phyloP scores from a whole-genome alignment of 2,888 invertebrate species.

The Pyrocoelia pectoralis region DNA sequence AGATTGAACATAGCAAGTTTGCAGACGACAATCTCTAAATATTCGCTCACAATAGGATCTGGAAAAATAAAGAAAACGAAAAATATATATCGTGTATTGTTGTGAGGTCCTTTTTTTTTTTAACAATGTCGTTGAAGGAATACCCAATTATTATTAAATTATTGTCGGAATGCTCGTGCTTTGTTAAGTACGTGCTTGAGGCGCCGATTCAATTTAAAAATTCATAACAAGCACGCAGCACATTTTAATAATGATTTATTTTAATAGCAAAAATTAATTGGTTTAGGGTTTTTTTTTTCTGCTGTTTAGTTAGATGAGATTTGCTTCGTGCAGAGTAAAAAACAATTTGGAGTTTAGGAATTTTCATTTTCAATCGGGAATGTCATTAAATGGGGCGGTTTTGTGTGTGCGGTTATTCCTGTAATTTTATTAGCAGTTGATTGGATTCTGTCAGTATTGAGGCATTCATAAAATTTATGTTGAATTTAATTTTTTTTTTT shows the following conservation, averaged over 20 bases:
- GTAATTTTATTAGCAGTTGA: constrained; percentile 2
- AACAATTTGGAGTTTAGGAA: constrained; percentile 8
- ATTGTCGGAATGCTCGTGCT: constrained; percentile 3
- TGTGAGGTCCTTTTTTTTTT: background rate
- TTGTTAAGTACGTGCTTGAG: constrained; percentile 4
- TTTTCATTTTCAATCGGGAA: constrained; percentile 8
- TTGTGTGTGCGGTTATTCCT: background rate
- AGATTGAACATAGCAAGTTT: constrained; percentile 93
- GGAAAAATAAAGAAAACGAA: constrained; percentile 31
- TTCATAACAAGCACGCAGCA: background rate
- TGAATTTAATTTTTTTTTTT: background rate
- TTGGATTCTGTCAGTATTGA: background rate
- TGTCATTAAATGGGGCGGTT: background rate
- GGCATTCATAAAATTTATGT: background rate
- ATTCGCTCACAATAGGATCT: constrained; percentile 89
- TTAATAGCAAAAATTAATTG: background rate
- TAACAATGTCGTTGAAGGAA: constrained; percentile 1
- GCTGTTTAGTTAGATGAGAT: background rate
- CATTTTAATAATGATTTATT: background rate
- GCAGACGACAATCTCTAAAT: constrained; percentile 86
- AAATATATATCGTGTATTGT: background rate
- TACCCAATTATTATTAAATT: constrained; percentile 9
- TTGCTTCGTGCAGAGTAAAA: background rate
- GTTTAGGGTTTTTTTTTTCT: background rate
- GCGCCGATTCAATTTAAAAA: constrained; percentile 4